Conservation (phyloP, 2,113 vertebrate genomes). For the Actinemys pallida region DNA sequence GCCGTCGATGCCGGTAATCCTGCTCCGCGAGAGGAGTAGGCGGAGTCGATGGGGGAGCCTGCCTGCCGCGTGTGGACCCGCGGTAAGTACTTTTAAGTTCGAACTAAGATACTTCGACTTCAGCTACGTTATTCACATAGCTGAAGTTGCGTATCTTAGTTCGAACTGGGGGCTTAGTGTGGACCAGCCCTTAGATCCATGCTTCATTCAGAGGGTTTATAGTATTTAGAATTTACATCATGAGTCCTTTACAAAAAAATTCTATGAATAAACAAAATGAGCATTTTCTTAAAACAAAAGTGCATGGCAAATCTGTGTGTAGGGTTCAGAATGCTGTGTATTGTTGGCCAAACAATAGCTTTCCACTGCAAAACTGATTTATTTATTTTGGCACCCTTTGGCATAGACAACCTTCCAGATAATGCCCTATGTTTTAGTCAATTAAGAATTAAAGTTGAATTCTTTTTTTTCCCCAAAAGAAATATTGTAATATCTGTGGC, state of each 20-base stretch:
- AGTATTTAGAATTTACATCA: background rate
- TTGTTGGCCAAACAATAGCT: background rate
- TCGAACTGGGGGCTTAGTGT: no score
- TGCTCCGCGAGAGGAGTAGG: no score
- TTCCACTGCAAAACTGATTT: background rate
- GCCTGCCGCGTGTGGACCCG: no score
- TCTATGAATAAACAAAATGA: background rate
- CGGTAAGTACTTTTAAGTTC: no score
- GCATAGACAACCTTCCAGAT: background rate
- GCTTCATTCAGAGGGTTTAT: background rate
- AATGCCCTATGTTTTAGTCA: background rate
- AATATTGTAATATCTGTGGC: background rate
- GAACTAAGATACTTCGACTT: no score
- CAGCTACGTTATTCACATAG: no score
- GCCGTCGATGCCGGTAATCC: no score
- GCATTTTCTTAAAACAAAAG: background rate
- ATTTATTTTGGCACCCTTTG: background rate
- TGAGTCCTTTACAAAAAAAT: background rate
- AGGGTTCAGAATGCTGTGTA: background rate
- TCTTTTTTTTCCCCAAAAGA: background rate
- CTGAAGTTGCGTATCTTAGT: no score
- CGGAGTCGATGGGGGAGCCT: no score
- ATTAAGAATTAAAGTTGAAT: background rate
- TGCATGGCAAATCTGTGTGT: background rate
- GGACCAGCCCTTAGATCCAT: background rate